Percentiles rank a stretch among this genome's conserved stretches.
Evolutionary conservation across 2,797 vertebrate genomes (phyloP).

Genomic region (Alca torda): DNA sequence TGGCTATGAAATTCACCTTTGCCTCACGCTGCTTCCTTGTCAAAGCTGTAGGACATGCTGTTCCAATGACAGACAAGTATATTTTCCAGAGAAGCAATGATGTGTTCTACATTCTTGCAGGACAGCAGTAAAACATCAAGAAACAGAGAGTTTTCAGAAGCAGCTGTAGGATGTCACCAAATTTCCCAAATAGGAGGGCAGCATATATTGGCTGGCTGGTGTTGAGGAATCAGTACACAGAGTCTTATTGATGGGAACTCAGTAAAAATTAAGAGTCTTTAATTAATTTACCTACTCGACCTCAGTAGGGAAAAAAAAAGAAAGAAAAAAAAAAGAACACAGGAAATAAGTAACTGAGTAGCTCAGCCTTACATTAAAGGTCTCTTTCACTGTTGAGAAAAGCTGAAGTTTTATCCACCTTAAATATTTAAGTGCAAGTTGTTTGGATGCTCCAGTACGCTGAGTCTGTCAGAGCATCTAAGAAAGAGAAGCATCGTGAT

Average conservation of each 20-base stretch:
- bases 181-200: not conserved
- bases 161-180: not conserved
- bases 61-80: not conserved
- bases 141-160: not conserved
- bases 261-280: not conserved
- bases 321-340: not conserved
- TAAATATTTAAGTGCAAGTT: not conserved
- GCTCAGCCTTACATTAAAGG: not conserved
- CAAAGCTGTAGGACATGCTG: not conserved
- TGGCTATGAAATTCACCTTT: not conserved
- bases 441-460: not conserved
- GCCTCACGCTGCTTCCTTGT: not conserved
- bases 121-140: not conserved
- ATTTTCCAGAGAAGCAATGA: not conserved
- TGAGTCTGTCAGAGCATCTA: not conserved
- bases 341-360: not conserved
- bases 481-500: not conserved
- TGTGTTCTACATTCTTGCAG: not conserved
- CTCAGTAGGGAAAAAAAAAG: accelerated
- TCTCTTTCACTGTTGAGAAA: not conserved
- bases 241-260: not conserved
- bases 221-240: not conserved
- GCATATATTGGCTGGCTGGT: not conserved
- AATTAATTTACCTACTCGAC: not conserved
- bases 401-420: not conserved